These are phyloP conservation scores for Poecilia latipinna DNA, from an alignment of 2,113 vertebrate species.

Conservation along the genomic window DNA sequence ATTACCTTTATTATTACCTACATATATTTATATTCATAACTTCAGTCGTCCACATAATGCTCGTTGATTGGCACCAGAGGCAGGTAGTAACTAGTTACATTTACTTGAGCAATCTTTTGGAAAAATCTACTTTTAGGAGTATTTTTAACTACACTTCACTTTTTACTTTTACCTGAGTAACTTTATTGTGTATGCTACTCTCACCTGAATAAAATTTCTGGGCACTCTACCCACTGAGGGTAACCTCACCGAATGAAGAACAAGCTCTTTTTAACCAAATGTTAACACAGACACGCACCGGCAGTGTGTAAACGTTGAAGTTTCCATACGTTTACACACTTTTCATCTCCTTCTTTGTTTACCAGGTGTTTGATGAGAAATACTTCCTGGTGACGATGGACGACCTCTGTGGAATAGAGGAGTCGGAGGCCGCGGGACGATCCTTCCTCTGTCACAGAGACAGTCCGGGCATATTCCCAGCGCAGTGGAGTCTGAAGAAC, in stretches of 20 bases:
- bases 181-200: too few species aligned
- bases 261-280: too few species aligned
- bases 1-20: not conserved
- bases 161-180: too few species aligned
- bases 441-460: slow-evolving; percentile 83
- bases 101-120: too few species aligned
- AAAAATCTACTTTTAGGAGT: too few species aligned
- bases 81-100: too few species aligned
- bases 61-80: not conserved
- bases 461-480: slow-evolving; percentile 86
- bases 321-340: not conserved
- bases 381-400: slow-evolving; percentile 93
- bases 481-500: slow-evolving; percentile 94
- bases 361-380: slow-evolving; percentile 89
- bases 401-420: slow-evolving; percentile 83
- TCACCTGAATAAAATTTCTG: too few species aligned
- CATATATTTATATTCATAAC: slow-evolving; percentile 3
- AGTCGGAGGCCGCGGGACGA: slow-evolving; percentile 70
- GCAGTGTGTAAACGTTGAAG: too few species aligned
- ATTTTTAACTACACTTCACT: too few species aligned
- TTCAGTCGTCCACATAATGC: not conserved
- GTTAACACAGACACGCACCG: too few species aligned
- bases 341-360: not conserved
- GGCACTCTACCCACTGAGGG: too few species aligned
- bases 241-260: too few species aligned